phyloP scores from a whole-genome alignment of 2,888 invertebrate species.

The Cordilura impudica region DNA sequence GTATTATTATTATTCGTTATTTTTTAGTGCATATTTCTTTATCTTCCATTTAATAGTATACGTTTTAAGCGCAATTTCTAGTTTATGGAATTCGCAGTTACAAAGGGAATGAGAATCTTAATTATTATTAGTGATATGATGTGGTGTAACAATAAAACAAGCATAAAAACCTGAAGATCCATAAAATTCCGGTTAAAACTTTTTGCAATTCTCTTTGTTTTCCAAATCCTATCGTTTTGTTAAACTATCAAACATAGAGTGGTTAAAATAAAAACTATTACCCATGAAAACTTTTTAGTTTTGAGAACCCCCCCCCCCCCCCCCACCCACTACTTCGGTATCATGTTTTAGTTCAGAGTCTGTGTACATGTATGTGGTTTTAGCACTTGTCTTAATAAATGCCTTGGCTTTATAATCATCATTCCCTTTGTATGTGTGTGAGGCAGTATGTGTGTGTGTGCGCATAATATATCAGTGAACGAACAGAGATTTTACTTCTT shows the following conservation, averaged over 20 bases:
- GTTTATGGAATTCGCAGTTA: too few relatives aligned
- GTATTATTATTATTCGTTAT: too few relatives aligned
- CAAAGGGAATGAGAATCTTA: too few relatives aligned
- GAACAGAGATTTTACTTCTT: not conserved
- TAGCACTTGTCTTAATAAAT: slow-evolving; percentile 63
- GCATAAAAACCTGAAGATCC: not conserved
- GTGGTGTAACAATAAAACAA: not conserved
- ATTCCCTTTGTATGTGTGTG: not conserved
- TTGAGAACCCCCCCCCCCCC: not conserved
- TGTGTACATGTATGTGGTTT: slow-evolving; percentile 54
- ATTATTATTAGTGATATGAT: too few relatives aligned
- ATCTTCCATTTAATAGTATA: too few relatives aligned
- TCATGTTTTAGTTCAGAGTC: not conserved
- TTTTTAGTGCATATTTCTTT: too few relatives aligned
- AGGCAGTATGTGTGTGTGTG: not conserved
- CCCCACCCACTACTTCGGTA: not conserved
- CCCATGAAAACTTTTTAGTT: not conserved
- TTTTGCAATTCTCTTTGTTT: not conserved
- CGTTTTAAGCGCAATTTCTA: too few relatives aligned
- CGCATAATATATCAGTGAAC: not conserved
- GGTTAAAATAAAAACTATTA: not conserved
- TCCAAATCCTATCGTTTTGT: slow-evolving; percentile 5
- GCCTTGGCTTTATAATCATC: slow-evolving; percentile 60
- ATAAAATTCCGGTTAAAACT: not conserved
- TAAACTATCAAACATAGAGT: not conserved